Conservation (phyloP, 2,113 vertebrate species). For the Coryphaenoides rupestris region DNA sequence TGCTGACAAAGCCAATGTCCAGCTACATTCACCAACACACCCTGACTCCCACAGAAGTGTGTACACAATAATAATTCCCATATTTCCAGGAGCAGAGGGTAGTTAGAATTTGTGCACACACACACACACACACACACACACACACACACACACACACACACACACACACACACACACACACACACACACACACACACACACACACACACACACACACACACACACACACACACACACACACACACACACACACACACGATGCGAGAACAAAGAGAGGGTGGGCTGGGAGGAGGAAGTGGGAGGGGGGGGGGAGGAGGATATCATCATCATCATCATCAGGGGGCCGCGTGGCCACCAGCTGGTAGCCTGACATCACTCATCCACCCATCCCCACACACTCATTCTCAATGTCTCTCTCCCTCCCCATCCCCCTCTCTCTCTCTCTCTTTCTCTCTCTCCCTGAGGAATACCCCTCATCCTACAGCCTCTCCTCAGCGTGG, state of each 20-base stretch:
- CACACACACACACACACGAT: conserved; percentile 9
- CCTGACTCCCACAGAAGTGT: too few relatives aligned
- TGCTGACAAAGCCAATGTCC: too few relatives aligned
- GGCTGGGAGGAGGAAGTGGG: not conserved
- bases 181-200: conserved; percentile 9
- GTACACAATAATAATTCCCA: too few relatives aligned
- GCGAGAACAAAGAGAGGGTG: not conserved
- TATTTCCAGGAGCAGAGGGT: too few relatives aligned
- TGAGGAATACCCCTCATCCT: too few relatives aligned
- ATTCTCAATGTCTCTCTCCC: not conserved
- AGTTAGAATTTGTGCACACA: too few relatives aligned
- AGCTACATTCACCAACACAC: too few relatives aligned
- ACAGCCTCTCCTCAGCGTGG: too few relatives aligned
- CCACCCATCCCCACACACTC: not conserved
- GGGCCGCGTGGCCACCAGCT: conserved; percentile 12
- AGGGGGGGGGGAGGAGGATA: conserved; percentile 2
- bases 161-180: conserved; percentile 6
- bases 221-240: conserved; percentile 4
- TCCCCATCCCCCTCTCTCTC: not conserved
- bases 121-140: conserved; percentile 3
- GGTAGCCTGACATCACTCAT: conserved; percentile 6
- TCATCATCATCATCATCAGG: not conserved
- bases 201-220: not conserved
- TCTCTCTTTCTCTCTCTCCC: not conserved
- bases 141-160: conserved; percentile 11